Percentiles rank a stretch among this genome's conserved stretches.
Conservation (phyloP, 2,888 invertebrate species). For the Poecilobothrus nobilitatus region DNA sequence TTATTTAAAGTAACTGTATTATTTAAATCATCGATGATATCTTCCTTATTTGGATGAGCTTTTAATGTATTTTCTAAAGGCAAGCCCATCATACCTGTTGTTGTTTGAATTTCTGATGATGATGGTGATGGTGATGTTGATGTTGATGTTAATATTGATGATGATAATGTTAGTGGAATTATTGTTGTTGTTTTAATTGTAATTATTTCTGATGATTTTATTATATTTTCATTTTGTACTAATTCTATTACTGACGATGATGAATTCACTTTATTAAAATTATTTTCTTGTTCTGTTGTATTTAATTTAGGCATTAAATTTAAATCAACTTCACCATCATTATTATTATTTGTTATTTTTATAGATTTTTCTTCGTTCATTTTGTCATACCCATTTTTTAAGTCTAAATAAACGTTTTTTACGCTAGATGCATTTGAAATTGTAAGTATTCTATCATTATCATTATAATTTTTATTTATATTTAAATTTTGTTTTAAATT, state of each 20-base stretch:
- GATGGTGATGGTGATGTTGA: background rate
- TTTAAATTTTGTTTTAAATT: no score
- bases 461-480: background rate
- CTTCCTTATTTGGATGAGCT: slow-evolving; percentile 14
- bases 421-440: background rate
- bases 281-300: background rate
- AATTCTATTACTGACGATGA: slow-evolving; percentile 12
- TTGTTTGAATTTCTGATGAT: background rate
- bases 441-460: slow-evolving; percentile 1
- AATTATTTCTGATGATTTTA: slow-evolving; percentile 16
- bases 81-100: background rate
- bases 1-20: slow-evolving; percentile 17
- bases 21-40: slow-evolving; percentile 10
- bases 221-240: slow-evolving; percentile 20
- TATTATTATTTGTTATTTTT: slow-evolving; percentile 17
- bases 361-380: slow-evolving; percentile 14
- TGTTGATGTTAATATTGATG: background rate
- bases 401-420: background rate
- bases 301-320: background rate
- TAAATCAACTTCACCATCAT: background rate
- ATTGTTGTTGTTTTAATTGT: slow-evolving; percentile 20
- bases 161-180: slow-evolving; percentile 8
- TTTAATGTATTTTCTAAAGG: background rate
- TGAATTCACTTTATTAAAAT: no score
- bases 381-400: background rate